These are phyloP conservation scores for Panurus biarmicus DNA, from an alignment of 2,113 vertebrate species.

Conservation along the genomic window DNA sequence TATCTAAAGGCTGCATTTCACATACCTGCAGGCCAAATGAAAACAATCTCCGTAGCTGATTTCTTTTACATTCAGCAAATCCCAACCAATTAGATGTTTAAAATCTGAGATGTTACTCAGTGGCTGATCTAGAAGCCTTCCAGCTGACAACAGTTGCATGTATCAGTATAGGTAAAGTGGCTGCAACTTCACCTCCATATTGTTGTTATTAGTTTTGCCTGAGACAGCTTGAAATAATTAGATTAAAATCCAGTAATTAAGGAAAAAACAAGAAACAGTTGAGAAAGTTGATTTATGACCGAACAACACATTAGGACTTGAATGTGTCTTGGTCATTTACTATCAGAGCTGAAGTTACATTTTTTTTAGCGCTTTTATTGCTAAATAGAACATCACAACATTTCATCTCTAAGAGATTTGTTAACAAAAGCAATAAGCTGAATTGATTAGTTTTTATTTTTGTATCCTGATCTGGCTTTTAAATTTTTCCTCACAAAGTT, in stretches of 20 bases:
- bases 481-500: neutral
- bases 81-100: neutral
- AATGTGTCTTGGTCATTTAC: neutral
- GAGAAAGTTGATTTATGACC: neutral
- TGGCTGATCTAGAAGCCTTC: neutral
- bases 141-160: neutral
- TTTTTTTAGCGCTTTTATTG: neutral
- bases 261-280: neutral
- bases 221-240: neutral
- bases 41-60: neutral
- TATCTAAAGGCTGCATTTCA: neutral
- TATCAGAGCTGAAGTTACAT: neutral
- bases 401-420: neutral
- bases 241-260: neutral
- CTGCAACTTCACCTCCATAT: neutral
- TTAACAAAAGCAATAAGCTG: neutral
- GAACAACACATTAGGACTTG: neutral
- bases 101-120: neutral
- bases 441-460: neutral
- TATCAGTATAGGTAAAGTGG: neutral
- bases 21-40: neutral
- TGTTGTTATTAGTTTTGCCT: neutral
- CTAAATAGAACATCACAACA: neutral
- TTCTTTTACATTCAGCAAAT: neutral
- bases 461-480: neutral